Evolutionary conservation across 2,797 vertebrate species (phyloP), one percentile per base, ranked within the genome.

Genomic region (Pseudochirops corinnae): DNA sequence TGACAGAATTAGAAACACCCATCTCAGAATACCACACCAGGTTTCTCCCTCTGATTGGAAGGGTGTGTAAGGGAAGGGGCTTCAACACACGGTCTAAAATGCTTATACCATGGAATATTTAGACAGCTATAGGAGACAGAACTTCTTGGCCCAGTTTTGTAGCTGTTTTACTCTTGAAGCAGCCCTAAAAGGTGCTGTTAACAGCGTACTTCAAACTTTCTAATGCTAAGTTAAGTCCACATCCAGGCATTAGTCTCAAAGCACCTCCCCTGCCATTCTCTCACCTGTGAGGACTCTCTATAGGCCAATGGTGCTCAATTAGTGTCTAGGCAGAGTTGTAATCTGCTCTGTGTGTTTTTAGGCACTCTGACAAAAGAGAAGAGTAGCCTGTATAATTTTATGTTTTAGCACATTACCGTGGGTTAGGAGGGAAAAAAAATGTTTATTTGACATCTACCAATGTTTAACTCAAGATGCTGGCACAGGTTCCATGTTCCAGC

Each of bases 341-440:
- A 33, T 91, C 91, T 95, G 96, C 96, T 6, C 93, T 0, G 4
- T 97, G 90, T 55, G 9, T 57, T 98, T 95, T 93, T 96, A 93
- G 94, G 95, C 96, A 93, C 4, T n/a, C 58, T 0, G 56, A 96
- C 97, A 95, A 62, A 96, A 95, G 96, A 92, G 95, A 87, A 96
- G 56, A 96, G 91, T 97, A 97, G 96, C 97, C 97, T 58, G 0
- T 94, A n/a, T 92, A 67, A 96, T 97, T 97, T 93, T 46, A 94
- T 60, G 94, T 97, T 97, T 93, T 53, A 18, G 74, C 97, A 95
- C 94, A 91, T 98, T 96, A 94, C 94, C 39, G 0, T 5, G 90
- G 50, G 0, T 93, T 92, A 95, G 62, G 26, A 0, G 93, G 95
- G 52, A 9, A 55, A 55, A 93, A 74, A 91, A 91, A 91, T 91